These are phyloP conservation scores for Entomyzon cyanotis DNA, from an alignment of 2,113 vertebrate species.

Conservation along the genomic window DNA sequence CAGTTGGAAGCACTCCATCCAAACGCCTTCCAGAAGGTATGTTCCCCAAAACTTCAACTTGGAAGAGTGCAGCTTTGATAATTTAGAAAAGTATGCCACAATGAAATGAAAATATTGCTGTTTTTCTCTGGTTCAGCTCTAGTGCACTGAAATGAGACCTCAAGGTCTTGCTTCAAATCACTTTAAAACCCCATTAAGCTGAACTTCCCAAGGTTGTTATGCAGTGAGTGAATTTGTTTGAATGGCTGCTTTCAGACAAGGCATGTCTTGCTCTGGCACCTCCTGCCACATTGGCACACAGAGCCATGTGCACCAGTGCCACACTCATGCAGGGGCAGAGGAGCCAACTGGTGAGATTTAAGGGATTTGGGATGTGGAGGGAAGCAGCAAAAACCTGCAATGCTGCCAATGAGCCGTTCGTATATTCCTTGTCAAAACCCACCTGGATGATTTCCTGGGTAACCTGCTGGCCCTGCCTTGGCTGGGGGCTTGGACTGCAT, in stretches of 20 bases:
- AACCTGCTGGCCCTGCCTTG: background rate
- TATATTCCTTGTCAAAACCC: background rate
- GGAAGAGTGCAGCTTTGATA: background rate
- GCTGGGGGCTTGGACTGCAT: background rate
- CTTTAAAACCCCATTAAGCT: background rate
- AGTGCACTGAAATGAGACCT: background rate
- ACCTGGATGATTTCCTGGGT: no score
- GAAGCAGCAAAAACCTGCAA: background rate
- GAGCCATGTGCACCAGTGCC: accelerated
- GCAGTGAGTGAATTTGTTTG: accelerated
- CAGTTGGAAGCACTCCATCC: background rate
- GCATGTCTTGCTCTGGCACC: accelerated
- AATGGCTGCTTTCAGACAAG: accelerated
- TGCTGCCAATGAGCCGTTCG: accelerated
- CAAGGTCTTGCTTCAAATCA: background rate
- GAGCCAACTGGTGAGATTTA: background rate
- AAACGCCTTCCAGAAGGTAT: background rate
- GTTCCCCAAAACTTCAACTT: background rate
- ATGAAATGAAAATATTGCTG: background rate
- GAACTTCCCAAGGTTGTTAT: background rate
- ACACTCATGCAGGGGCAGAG: accelerated
- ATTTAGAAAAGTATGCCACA: background rate
- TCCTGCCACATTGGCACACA: accelerated
- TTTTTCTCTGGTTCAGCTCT: background rate
- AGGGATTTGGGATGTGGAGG: background rate